Evolutionary conservation across 2,888 invertebrate species (phyloP), one percentile per base, ranked within the genome.

Genomic region (Caenorhabditis doughertyi): DNA sequence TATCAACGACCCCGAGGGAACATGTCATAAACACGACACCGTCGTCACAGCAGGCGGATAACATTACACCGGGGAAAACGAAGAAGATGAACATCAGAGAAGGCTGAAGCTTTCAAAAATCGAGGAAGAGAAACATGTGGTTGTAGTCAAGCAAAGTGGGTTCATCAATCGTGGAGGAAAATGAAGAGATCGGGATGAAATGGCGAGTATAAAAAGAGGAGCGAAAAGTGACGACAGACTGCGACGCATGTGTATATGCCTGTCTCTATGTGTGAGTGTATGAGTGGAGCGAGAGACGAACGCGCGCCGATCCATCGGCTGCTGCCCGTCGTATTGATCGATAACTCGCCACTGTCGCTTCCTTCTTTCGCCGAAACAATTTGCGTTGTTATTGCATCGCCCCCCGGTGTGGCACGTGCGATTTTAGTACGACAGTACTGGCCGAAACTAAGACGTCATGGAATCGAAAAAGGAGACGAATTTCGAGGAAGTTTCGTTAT

Each of bases 21-120:
- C 67, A 76, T 68, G 60, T 76, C 67, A 68, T 76, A 76, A 68
- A 76, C 67, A 76, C 67, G 73, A 64, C 73, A 73, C 73, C 73
- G 68, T 56, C 76, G 65, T 76, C 76, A 76, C 76, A 76, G 76
- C 67, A 76, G 67, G 76, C 76, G 76, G 76, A 76, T 76, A 76
- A 73, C 60, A 68, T 76, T 76, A 76, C 76, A 76, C 32, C 62
- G 29, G 9, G 16, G 49, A 23, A 39, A 21, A 55, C 25, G 64
- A 55, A 55, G 21, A 18, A 3, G 23, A 73, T 25, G 73, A 53
- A 44, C 39, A 53, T 25, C 35, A 58, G 23, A 49, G 51, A 55
- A 53, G 44, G 39, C 27, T 7, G 23, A 60, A 51, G 76, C 67
- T 76, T 76, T 76, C 67, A 76, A 76, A 76, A 68, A 76, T 74